These are phyloP conservation scores for Euproctis similis DNA, from an alignment of 2,888 invertebrate species.

Conservation along the genomic window DNA sequence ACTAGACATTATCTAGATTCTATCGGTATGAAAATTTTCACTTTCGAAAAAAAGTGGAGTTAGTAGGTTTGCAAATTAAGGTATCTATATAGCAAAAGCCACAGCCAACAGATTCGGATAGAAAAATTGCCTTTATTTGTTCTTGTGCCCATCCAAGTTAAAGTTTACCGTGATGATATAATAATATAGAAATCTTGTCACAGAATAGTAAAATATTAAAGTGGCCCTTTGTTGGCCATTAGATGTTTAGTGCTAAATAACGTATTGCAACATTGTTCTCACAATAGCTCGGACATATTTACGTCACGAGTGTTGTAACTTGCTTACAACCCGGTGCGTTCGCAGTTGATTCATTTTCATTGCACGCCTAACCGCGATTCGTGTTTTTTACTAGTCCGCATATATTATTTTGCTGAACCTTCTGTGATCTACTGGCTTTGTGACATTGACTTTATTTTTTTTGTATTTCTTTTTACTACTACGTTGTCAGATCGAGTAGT, in stretches of 20 bases:
- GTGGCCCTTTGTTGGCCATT: conserved; percentile 11
- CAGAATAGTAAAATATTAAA: conserved; percentile 4
- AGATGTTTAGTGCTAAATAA: conserved; percentile 22
- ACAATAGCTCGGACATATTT: conserved; percentile 28
- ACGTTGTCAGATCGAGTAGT: too few relatives aligned
- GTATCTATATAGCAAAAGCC: too few relatives aligned
- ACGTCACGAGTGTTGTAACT: conserved; percentile 41
- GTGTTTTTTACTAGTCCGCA: conserved; percentile 19
- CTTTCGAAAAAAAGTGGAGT: too few relatives aligned
- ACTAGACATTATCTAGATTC: too few relatives aligned
- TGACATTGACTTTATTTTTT: neutral
- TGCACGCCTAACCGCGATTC: conserved; percentile 38
- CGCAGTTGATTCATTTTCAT: conserved; percentile 56
- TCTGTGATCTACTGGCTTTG: conserved; percentile 4
- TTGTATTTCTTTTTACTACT: too few relatives aligned
- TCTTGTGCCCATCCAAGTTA: too few relatives aligned
- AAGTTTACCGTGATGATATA: too few relatives aligned
- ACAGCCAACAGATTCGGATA: too few relatives aligned
- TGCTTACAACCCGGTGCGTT: conserved; percentile 29
- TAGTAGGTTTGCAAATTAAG: too few relatives aligned
- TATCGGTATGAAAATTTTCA: too few relatives aligned
- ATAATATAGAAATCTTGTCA: too few relatives aligned
- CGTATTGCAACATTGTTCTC: conserved; percentile 15
- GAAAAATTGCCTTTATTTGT: too few relatives aligned
- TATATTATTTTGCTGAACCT: conserved; percentile 10